These are phyloP conservation scores for Cottoperca gobio DNA, from an alignment of 2,797 vertebrate species.

Conservation along the genomic window DNA sequence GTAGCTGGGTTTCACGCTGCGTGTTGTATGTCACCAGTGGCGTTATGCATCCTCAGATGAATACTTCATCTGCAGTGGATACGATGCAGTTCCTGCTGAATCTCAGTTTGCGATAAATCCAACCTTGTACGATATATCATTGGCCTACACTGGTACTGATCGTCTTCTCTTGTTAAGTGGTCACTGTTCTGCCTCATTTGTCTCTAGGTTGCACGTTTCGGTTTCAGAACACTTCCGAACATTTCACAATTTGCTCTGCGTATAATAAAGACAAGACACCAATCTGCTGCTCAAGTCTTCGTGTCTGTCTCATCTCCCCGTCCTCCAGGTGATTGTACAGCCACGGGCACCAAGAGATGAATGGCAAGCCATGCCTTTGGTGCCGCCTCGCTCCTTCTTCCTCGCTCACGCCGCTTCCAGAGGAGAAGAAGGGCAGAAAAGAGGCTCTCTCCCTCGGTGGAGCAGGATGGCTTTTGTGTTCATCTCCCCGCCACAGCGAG, in stretches of 20 bases:
- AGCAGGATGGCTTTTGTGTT: constrained; percentile 86
- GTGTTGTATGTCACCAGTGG: constrained; percentile 20
- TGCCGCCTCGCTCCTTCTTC: constrained; percentile 90
- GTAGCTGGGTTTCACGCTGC: not conserved
- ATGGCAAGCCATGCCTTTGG: constrained; percentile 89
- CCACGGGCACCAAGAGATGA: constrained; percentile 88
- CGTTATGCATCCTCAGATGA: constrained; percentile 14
- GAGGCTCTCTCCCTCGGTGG: constrained; percentile 83
- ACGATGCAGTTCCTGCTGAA: not conserved
- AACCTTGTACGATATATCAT: not conserved
- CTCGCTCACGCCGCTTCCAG: constrained; percentile 93
- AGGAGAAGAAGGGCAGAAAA: constrained; percentile 91
- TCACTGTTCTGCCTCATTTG: not conserved
- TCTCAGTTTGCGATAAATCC: not conserved
- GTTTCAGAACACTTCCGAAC: too few relatives aligned
- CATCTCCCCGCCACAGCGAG: constrained; percentile 79
- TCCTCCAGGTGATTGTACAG: constrained; percentile 89
- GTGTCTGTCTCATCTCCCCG: too few relatives aligned
- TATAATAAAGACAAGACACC: too few relatives aligned
- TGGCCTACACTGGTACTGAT: not conserved
- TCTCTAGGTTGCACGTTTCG: too few relatives aligned
- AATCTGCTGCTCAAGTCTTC: too few relatives aligned
- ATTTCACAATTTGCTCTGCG: too few relatives aligned
- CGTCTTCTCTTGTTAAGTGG: not conserved
- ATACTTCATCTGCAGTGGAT: not conserved